Conservation (phyloP, 2,113 vertebrate species). For the Heterocephalus glaber region DNA sequence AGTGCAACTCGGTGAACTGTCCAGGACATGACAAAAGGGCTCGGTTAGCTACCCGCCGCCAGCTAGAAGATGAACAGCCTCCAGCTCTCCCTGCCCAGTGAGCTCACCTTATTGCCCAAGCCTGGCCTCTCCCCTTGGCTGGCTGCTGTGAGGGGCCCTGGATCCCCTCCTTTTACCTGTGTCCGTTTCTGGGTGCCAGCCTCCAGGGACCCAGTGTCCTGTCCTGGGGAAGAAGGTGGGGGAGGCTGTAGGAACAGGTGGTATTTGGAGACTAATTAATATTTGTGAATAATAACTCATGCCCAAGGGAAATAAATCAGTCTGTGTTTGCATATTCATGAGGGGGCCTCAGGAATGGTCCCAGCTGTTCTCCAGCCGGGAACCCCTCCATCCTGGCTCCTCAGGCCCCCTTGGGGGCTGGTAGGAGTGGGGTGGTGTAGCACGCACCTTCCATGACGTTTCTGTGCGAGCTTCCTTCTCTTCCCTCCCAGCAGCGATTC, state of each 20-base stretch:
- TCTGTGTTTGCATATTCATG: slow-evolving; percentile 78
- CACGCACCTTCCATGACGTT: not conserved
- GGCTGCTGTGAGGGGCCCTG: not conserved
- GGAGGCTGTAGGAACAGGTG: slow-evolving; percentile 68
- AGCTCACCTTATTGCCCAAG: not conserved
- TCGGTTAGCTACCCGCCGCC: slow-evolving; percentile 53
- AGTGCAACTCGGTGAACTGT: slow-evolving; percentile 63
- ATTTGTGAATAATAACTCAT: slow-evolving; percentile 77
- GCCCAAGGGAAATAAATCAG: slow-evolving; percentile 76
- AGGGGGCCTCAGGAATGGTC: slow-evolving; percentile 63
- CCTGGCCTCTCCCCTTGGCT: not conserved
- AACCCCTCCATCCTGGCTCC: not conserved
- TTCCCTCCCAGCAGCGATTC: not conserved
- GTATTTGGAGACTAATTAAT: slow-evolving; percentile 80
- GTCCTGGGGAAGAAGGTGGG: not conserved
- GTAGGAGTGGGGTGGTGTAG: not conserved
- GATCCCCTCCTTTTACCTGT: not conserved
- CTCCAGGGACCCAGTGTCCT: slow-evolving; percentile 29
- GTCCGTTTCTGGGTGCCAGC: not conserved
- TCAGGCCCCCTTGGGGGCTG: not conserved
- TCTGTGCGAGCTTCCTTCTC: not conserved
- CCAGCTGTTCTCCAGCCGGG: slow-evolving; percentile 69
- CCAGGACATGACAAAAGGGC: slow-evolving; percentile 74
- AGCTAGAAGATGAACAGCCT: slow-evolving; percentile 31
- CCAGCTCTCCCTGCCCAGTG: not conserved